Evolutionary conservation across 2,797 vertebrate species (phyloP).

Genomic region (Zenarchopterus dispar): DNA sequence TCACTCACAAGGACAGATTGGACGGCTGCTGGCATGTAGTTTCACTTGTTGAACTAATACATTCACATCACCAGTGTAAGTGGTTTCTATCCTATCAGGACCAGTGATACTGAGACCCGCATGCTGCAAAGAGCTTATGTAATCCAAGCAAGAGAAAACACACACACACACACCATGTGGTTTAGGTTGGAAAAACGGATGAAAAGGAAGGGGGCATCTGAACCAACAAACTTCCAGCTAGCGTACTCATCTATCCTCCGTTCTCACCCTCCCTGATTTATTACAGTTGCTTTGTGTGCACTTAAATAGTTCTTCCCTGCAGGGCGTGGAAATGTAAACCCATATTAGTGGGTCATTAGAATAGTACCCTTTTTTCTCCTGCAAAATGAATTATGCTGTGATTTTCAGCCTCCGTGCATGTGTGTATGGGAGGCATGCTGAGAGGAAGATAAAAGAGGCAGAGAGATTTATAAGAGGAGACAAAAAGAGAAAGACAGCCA

Average conservation of each 20-base stretch:
- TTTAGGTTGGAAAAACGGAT: not conserved
- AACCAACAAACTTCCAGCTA: constrained; percentile 21
- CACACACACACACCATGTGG: not conserved
- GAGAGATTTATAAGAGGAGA: not conserved
- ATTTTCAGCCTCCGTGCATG: not conserved
- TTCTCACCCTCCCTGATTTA: constrained; percentile 24
- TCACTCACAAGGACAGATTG: constrained; percentile 41
- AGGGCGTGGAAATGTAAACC: constrained; percentile 62
- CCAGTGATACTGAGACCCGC: constrained; percentile 12
- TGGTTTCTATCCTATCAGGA: constrained; percentile 33
- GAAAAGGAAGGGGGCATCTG: constrained; percentile 1
- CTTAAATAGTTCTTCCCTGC: constrained; percentile 44
- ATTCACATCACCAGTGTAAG: constrained; percentile 31
- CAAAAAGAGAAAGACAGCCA: not conserved
- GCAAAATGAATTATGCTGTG: constrained; percentile 37
- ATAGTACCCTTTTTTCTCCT: constrained; percentile 38
- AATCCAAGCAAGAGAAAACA: constrained; percentile 37
- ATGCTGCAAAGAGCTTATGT: constrained; percentile 37
- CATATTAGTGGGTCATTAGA: constrained; percentile 64
- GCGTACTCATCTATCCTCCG: not conserved
- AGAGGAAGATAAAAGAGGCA: not conserved
- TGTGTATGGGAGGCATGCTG: not conserved
- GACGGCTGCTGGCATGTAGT: constrained; percentile 5
- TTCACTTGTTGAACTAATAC: constrained; percentile 12
- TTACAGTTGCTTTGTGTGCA: constrained; percentile 25